Conservation (phyloP, 2,113 vertebrate genomes). For the Gambusia affinis region DNA sequence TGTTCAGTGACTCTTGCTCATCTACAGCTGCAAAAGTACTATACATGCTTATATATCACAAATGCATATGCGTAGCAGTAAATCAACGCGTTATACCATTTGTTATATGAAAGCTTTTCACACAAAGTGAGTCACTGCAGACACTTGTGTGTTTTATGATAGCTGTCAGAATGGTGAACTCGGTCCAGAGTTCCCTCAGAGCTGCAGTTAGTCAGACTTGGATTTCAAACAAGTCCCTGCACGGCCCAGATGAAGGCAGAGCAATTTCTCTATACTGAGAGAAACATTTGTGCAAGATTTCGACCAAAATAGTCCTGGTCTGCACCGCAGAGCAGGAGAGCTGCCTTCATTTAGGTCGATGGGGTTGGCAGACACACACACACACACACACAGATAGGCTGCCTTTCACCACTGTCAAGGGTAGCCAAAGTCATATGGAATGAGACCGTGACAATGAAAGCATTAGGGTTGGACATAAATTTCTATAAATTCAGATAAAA, state of each 20-base stretch:
- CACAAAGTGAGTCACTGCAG: conserved; percentile 5
- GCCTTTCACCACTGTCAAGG: conserved; percentile 56
- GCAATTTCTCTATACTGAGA: conserved; percentile 54
- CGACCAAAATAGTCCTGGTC: conserved; percentile 72
- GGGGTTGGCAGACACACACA: conserved; percentile 53
- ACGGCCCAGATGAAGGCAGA: conserved; percentile 40
- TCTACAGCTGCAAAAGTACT: conserved; percentile 1
- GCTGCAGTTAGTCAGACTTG: conserved; percentile 16
- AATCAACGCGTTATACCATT: background rate
- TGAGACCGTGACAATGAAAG: conserved; percentile 63
- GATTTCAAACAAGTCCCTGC: conserved; percentile 30
- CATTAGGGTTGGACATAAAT: conserved; percentile 29
- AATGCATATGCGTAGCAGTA: background rate
- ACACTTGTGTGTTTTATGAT: conserved; percentile 19
- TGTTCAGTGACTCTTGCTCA: background rate
- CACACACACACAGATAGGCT: conserved; percentile 36
- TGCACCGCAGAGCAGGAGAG: conserved; percentile 68
- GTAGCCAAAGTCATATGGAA: conserved; percentile 63
- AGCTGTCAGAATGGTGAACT: conserved; percentile 11
- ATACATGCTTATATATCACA: background rate
- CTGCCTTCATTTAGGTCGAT: conserved; percentile 66
- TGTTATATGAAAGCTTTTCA: conserved; percentile 4
- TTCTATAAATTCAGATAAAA: conserved; percentile 12
- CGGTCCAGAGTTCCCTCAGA: conserved; percentile 12
- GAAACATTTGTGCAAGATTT: conserved; percentile 78